phyloP scores from a whole-genome alignment of 2,113 vertebrate species.

The Tichodroma muraria region DNA sequence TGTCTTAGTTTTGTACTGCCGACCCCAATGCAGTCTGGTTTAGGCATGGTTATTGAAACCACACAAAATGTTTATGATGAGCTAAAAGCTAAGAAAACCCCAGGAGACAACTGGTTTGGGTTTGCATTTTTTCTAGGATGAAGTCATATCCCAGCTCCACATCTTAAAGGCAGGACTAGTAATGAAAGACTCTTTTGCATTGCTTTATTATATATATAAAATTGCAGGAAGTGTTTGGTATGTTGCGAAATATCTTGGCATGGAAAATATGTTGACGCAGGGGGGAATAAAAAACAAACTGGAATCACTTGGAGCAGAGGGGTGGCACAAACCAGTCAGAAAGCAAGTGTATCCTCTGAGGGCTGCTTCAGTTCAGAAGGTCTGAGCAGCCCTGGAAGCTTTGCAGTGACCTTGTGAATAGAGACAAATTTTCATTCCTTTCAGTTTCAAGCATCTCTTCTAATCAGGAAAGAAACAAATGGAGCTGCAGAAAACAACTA shows the following conservation, averaged over 20 bases:
- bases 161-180: not conserved
- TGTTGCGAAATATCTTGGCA: not conserved
- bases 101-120: not conserved
- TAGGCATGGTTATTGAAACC: not conserved
- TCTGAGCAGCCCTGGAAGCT: not conserved
- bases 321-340: not conserved
- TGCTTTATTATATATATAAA: not conserved
- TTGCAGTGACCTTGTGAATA: not conserved
- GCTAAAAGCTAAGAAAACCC: not conserved
- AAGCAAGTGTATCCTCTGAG: not conserved
- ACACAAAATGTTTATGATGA: not conserved
- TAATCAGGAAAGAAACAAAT: not conserved
- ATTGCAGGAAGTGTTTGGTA: not conserved
- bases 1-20: not conserved
- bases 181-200: not conserved
- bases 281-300: not conserved
- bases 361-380: rapidly evolving
- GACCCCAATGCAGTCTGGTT: not conserved
- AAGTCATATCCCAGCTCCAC: not conserved
- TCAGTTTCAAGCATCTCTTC: not conserved
- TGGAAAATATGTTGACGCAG: not conserved
- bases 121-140: not conserved
- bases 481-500: not conserved
- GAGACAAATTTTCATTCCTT: not conserved
- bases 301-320: not conserved